Evolutionary conservation across 2,797 vertebrate species (phyloP).

Genomic region (Chelmon rostratus): DNA sequence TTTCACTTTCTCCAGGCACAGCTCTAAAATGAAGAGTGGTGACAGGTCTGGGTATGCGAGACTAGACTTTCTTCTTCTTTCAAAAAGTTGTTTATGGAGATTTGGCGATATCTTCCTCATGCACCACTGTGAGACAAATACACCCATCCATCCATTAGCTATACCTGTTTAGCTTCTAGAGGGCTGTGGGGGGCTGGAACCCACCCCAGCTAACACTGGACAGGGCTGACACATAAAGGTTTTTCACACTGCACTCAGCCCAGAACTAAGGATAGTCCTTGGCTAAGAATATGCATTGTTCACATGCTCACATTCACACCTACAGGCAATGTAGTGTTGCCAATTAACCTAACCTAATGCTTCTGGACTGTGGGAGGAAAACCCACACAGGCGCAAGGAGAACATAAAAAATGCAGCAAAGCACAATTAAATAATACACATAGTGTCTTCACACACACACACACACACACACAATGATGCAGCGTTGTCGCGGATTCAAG

Average conservation of each 20-base stretch:
- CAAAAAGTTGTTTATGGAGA: too few species aligned
- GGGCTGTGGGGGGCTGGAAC: background rate
- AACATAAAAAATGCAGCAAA: slow-evolving; percentile 1
- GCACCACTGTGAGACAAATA: slow-evolving; percentile 16
- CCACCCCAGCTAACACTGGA: background rate
- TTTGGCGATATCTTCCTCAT: slow-evolving; percentile 19
- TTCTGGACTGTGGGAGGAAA: background rate
- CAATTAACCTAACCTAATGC: background rate
- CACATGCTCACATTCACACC: background rate
- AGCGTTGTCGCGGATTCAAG: background rate
- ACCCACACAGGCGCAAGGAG: too few species aligned
- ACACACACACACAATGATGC: background rate
- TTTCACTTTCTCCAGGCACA: too few species aligned
- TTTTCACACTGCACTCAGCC: too few species aligned
- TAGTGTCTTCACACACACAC: background rate
- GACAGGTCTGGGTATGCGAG: too few species aligned
- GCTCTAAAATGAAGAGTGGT: too few species aligned
- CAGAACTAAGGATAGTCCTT: too few species aligned
- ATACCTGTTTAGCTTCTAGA: background rate
- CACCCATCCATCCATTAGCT: background rate
- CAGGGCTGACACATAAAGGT: background rate
- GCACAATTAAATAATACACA: background rate
- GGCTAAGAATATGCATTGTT: too few species aligned
- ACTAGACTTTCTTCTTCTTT: too few species aligned
- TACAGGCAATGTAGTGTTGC: background rate